Conservation (phyloP, 2,888 invertebrate species). For the Chymomyza fuscimana region DNA sequence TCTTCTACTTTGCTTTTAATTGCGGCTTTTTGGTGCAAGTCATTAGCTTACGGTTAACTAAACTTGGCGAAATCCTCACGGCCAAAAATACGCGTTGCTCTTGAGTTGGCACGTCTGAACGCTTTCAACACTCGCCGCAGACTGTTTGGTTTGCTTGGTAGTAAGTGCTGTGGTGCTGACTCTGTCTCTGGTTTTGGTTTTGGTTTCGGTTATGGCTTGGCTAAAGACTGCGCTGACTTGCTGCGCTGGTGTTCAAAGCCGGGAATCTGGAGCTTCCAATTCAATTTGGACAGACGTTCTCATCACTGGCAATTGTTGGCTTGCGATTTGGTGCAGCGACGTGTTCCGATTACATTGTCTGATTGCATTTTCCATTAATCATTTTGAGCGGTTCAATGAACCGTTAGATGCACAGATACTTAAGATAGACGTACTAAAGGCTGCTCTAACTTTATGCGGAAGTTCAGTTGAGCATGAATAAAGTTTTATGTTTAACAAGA, state of each 20-base stretch:
- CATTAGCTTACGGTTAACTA: background rate
- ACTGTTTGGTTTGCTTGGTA: constrained; percentile 65
- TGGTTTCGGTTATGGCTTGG: background rate
- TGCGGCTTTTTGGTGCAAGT: constrained; percentile 3
- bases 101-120: constrained; percentile 60
- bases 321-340: constrained; percentile 40
- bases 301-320: background rate
- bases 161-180: constrained; percentile 11
- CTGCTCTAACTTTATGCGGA: constrained; percentile 40
- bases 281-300: background rate
- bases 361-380: background rate
- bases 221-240: constrained; percentile 5
- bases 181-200: constrained; percentile 18
- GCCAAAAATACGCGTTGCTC: constrained; percentile 26
- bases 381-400: constrained; percentile 42
- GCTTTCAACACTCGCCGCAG: constrained; percentile 73
- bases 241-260: background rate
- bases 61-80: background rate
- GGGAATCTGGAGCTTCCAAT: constrained; percentile 5
- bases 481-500: constrained; percentile 19
- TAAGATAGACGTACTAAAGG: too few species aligned
- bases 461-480: constrained; percentile 34
- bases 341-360: constrained; percentile 52
- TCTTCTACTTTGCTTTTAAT: constrained; percentile 8
- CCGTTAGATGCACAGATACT: constrained; percentile 39